phyloP scores from a whole-genome alignment of 1,140 invertebrate species.

The Thalassaphorura encarpata region DNA sequence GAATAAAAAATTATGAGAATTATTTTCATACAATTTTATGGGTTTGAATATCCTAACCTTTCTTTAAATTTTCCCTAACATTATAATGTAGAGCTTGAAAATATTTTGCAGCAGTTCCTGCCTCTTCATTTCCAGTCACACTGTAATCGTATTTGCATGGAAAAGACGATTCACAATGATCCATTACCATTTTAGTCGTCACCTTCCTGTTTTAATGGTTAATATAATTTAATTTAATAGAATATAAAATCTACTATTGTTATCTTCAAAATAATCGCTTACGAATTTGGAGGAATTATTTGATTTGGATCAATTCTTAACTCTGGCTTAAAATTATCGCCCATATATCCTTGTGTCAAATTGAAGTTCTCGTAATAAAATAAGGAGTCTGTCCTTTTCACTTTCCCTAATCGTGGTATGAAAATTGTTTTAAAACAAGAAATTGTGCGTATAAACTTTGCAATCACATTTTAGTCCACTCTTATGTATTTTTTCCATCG shows the following conservation, averaged over 20 bases:
- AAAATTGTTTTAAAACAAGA: no score
- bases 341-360: conserved; percentile 48
- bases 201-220: conserved; percentile 45
- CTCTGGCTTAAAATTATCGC: conserved; percentile 67
- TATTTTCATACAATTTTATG: no score
- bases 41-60: no score
- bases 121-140: conserved; percentile 68
- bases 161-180: conserved; percentile 68
- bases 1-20: no score
- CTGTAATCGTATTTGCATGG: conserved; percentile 82
- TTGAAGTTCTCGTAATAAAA: no score
- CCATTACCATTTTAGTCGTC: conserved; percentile 51
- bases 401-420: no score
- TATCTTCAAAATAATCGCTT: conserved; percentile 27
- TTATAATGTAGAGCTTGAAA: conserved; percentile 59
- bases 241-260: no score
- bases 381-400: no score
- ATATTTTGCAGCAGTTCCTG: conserved; percentile 74
- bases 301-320: conserved; percentile 54
- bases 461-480: conserved; percentile 59
- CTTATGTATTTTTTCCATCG: conserved; percentile 58
- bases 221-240: no score
- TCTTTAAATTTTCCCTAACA: conserved; percentile 42
- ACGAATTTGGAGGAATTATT: conserved; percentile 61
- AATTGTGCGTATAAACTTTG: background rate